Evolutionary conservation across 2,797 vertebrate genomes (phyloP).

Genomic region (Lutjanus argentimaculatus): DNA sequence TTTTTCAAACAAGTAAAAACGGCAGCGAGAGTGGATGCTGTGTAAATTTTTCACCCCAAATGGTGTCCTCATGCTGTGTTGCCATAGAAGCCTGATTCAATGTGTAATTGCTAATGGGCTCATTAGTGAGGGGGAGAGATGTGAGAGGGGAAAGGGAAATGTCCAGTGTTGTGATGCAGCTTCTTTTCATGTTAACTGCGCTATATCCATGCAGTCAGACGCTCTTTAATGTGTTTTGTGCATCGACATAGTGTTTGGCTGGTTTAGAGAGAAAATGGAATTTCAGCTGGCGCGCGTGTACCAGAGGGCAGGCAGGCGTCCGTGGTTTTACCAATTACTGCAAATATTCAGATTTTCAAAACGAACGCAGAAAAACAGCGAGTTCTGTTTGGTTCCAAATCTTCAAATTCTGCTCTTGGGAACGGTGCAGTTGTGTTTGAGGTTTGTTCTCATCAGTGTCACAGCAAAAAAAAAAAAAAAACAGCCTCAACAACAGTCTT

Average conservation of each 20-base stretch:
- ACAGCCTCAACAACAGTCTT: background rate
- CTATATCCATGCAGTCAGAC: background rate
- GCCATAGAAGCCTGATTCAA: conserved; percentile 69
- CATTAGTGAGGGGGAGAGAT: conserved; percentile 54
- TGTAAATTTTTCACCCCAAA: conserved; percentile 48
- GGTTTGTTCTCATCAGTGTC: background rate
- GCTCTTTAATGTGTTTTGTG: conserved; percentile 1
- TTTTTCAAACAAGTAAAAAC: conserved; percentile 5
- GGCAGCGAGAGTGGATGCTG: conserved; percentile 24
- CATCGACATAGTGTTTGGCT: background rate
- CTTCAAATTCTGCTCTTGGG: background rate
- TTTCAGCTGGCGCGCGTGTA: background rate
- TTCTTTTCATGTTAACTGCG: conserved; percentile 24
- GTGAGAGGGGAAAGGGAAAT: conserved; percentile 36
- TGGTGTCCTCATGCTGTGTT: conserved; percentile 57
- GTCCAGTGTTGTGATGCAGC: conserved; percentile 38
- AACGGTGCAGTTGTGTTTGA: background rate
- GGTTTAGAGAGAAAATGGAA: background rate
- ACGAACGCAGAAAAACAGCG: background rate
- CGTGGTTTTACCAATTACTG: background rate
- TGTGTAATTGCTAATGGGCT: conserved; percentile 70
- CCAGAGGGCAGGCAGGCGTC: background rate
- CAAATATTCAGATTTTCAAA: background rate
- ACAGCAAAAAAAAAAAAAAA: background rate
- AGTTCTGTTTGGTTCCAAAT: background rate